Evolutionary conservation across 2,888 invertebrate species (phyloP).

Genomic region (Micropterix aruncella): DNA sequence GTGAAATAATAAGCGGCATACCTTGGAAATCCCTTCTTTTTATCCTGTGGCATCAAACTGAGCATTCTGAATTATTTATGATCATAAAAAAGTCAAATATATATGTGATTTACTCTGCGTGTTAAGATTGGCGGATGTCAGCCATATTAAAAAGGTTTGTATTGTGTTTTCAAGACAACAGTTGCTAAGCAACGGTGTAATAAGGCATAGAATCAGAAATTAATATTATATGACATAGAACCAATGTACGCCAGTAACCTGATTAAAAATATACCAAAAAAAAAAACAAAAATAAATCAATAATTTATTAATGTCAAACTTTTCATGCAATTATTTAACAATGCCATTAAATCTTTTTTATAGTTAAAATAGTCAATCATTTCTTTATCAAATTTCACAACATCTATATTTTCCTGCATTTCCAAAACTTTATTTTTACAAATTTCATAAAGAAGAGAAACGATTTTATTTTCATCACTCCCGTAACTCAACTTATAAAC

Average conservation of each 20-base stretch:
- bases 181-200: neutral
- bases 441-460: neutral
- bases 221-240: no score
- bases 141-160: neutral
- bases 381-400: conserved; percentile 2
- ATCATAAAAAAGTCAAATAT: neutral
- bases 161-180: neutral
- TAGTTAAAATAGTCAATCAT: neutral
- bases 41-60: conserved; percentile 37
- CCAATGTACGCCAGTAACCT: no score
- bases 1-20: conserved; percentile 2
- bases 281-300: no score
- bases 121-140: neutral
- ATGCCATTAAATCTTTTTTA: neutral
- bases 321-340: no score
- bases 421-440: neutral
- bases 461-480: neutral
- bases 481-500: neutral
- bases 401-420: conserved; percentile 5
- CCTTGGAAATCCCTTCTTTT: conserved; percentile 20
- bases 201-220: no score
- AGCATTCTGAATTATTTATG: conserved; percentile 27
- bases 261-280: no score
- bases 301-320: no score
- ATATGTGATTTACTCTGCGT: neutral